Evolutionary conservation across 2,888 invertebrate genomes (phyloP).

Genomic region (Ischnura elegans): DNA sequence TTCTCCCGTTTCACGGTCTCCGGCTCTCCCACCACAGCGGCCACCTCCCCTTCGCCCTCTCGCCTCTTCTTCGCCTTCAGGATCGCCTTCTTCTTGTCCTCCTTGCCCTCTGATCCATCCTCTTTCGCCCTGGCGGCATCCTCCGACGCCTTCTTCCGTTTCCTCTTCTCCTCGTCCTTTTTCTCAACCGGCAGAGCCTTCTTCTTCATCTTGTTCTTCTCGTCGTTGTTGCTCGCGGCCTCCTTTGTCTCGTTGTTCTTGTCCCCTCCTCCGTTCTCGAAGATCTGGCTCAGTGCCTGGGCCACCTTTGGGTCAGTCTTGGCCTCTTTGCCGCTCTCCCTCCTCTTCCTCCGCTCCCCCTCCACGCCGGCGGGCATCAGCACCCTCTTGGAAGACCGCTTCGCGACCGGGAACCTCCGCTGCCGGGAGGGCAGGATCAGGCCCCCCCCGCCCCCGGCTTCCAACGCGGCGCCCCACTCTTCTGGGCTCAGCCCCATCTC

Average conservation of each 20-base stretch:
- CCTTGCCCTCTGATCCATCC: neutral
- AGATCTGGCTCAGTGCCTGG: constrained; percentile 85
- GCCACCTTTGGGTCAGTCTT: constrained; percentile 86
- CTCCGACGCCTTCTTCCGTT: neutral
- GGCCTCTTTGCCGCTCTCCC: constrained; percentile 71
- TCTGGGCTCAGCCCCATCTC: constrained; percentile 26
- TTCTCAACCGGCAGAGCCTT: neutral
- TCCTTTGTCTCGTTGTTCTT: constrained; percentile 29
- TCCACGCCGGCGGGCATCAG: neutral
- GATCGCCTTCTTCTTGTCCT: constrained; percentile 67
- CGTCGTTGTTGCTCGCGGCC: neutral
- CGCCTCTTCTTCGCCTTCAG: constrained; percentile 62
- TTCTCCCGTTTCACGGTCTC: neutral
- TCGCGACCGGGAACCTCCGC: constrained; percentile 59
- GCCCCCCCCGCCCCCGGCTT: neutral
- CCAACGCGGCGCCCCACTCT: neutral
- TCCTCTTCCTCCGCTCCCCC: constrained; percentile 24
- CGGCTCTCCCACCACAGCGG: constrained; percentile 69
- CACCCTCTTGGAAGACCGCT: constrained; percentile 46
- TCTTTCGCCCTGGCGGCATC: neutral
- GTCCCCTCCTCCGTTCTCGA: constrained; percentile 76
- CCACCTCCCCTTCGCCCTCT: constrained; percentile 70
- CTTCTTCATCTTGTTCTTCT: constrained; percentile 5
- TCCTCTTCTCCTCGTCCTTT: constrained; percentile 18
- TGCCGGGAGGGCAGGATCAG: neutral